These are phyloP conservation scores for Pocillopora grandis DNA, from an alignment of 92 coral and sea anemone species.

Conservation along the genomic window DNA sequence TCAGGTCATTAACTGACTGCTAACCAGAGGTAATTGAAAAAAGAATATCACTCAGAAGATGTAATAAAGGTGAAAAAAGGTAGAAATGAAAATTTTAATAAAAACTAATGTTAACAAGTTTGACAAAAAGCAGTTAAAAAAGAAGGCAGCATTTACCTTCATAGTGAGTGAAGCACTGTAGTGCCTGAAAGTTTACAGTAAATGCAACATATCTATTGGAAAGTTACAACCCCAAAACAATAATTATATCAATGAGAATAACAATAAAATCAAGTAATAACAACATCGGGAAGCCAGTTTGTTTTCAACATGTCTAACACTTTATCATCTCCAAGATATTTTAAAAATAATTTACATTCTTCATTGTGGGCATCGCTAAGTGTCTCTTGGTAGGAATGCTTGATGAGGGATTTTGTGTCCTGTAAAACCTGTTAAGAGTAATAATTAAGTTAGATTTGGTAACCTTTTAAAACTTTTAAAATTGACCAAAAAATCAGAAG, in stretches of 20 bases:
- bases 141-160: too few relatives aligned
- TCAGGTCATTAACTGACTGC: too few relatives aligned
- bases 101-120: too few relatives aligned
- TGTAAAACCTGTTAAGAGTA: conserved; percentile 69
- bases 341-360: conserved; percentile 76
- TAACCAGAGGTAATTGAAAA: too few relatives aligned
- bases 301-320: conserved; percentile 63
- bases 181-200: not conserved
- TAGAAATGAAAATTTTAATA: too few relatives aligned
- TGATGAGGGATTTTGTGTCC: conserved; percentile 81
- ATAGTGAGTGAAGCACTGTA: too few relatives aligned
- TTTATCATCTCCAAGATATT: conserved; percentile 78
- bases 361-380: conserved; percentile 64
- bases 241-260: not conserved
- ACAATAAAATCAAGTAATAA: not conserved
- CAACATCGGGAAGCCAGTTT: conserved; percentile 56
- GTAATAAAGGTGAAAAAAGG: too few relatives aligned
- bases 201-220: not conserved
- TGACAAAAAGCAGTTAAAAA: too few relatives aligned
- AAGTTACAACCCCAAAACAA: not conserved
- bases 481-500: too few relatives aligned
- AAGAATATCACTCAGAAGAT: too few relatives aligned
- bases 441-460: not conserved
- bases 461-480: too few relatives aligned
- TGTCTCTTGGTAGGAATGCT: conserved; percentile 61